A percentile compares a stretch with the other conserved stretches of the same genome.
Evolutionary conservation across 2,888 invertebrate genomes (phyloP).

Genomic region (Phasia obesa): DNA sequence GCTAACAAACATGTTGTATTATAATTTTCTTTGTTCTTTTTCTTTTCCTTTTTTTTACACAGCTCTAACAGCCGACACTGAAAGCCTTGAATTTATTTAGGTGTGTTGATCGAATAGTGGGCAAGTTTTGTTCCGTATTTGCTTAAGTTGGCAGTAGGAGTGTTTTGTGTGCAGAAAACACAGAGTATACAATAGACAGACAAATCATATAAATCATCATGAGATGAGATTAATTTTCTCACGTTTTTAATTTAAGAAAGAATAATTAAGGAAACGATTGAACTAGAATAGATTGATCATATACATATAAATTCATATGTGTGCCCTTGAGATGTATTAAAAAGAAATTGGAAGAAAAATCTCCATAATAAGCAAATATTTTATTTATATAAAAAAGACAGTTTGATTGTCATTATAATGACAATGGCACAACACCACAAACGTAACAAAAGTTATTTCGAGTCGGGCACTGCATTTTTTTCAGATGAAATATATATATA

Average conservation of each 20-base stretch:
- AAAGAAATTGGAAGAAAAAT: too few species aligned
- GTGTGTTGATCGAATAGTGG: constrained; percentile 47
- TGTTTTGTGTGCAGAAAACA: constrained; percentile 38
- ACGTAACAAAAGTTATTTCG: too few species aligned
- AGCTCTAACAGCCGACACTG: background rate
- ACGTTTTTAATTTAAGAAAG: constrained; percentile 37
- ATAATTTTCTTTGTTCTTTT: constrained; percentile 47
- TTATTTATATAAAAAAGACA: too few species aligned
- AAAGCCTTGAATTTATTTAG: constrained; percentile 10
- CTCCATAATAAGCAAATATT: too few species aligned
- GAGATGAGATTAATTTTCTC: constrained; percentile 42
- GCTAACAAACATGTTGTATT: constrained; percentile 68
- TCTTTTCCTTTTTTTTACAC: too few species aligned
- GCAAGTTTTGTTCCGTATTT: constrained; percentile 49
- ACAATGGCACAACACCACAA: too few species aligned
- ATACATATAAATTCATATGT: background rate
- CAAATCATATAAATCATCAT: constrained; percentile 48
- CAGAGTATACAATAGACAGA: background rate
- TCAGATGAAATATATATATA: too few species aligned
- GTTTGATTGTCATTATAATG: too few species aligned
- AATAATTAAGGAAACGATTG: constrained; percentile 50
- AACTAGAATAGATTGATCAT: constrained; percentile 28
- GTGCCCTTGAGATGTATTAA: background rate
- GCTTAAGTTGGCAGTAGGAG: constrained; percentile 57
- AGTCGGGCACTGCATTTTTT: too few species aligned